A percentile compares a stretch with the other conserved stretches of the same genome.
phyloP scores from a whole-genome alignment of 1,140 invertebrate species.

The Drosophila rhopaloa region DNA sequence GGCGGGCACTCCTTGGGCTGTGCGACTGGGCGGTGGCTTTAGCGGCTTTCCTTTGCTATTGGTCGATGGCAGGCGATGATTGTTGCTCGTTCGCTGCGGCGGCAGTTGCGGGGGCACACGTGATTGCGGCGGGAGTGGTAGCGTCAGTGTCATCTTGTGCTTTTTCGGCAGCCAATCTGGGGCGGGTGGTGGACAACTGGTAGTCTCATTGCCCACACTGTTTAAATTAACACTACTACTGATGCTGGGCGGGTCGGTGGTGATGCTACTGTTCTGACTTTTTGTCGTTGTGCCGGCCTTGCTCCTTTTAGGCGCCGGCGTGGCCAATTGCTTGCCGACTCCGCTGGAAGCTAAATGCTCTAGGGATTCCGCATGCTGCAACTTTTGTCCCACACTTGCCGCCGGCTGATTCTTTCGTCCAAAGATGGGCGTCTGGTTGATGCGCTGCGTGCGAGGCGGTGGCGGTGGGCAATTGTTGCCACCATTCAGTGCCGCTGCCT shows the following conservation, averaged over 20 bases:
- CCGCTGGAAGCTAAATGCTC: conserved; percentile 54
- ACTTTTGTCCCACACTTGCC: conserved; percentile 9
- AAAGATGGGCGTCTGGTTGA: conserved; percentile 83
- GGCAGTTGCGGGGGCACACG: neutral
- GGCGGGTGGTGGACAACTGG: neutral
- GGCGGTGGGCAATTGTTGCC: conserved; percentile 14
- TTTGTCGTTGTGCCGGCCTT: conserved; percentile 16
- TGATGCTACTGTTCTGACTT: neutral
- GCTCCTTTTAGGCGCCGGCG: conserved; percentile 43
- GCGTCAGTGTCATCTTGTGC: conserved; percentile 62
- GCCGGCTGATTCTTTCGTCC: conserved; percentile 47
- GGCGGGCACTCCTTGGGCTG: neutral
- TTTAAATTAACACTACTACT: neutral
- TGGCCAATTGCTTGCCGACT: conserved; percentile 20
- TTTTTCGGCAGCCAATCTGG: conserved; percentile 62
- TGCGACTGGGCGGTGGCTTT: conserved; percentile 15
- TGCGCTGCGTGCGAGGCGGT: conserved; percentile 56
- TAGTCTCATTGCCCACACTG: neutral
- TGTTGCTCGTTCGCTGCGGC: conserved; percentile 9
- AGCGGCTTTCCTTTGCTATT: conserved; percentile 36
- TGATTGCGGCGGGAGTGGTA: conserved; percentile 22
- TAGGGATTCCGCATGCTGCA: conserved; percentile 69
- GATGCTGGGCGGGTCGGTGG: neutral
- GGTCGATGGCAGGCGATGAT: conserved; percentile 9
- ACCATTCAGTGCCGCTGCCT: conserved; percentile 49